Conservation (phyloP, 2,888 invertebrate species). For the Acrobasis suavella region DNA sequence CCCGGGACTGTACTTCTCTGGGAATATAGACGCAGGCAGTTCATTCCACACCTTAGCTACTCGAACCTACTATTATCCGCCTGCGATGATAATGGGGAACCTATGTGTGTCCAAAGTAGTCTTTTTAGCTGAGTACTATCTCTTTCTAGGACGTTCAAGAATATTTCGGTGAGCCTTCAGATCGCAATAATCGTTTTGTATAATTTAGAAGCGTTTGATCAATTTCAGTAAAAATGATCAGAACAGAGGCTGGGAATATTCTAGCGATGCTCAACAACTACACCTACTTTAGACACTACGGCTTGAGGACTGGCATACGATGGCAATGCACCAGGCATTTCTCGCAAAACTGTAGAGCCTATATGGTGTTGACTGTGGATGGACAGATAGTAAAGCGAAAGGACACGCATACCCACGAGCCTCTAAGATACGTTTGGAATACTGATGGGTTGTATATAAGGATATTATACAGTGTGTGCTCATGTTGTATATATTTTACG, state of each 20-base stretch:
- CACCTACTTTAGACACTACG: constrained; percentile 38
- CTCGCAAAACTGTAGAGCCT: constrained; percentile 35
- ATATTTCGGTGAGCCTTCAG: too few relatives aligned
- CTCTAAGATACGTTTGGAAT: constrained; percentile 22
- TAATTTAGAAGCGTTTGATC: not conserved
- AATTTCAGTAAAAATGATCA: constrained; percentile 35
- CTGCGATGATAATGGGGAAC: too few relatives aligned
- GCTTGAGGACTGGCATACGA: constrained; percentile 33
- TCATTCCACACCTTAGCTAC: too few relatives aligned
- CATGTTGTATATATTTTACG: not conserved
- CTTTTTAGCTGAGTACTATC: too few relatives aligned
- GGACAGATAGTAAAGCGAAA: constrained; percentile 35
- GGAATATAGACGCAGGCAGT: too few relatives aligned
- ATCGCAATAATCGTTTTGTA: not conserved
- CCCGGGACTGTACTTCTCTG: too few relatives aligned
- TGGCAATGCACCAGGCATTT: constrained; percentile 43
- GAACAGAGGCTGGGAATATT: constrained; percentile 31
- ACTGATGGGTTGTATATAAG: constrained; percentile 21
- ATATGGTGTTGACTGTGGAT: constrained; percentile 33
- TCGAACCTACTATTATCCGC: too few relatives aligned
- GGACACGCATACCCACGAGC: constrained; percentile 39
- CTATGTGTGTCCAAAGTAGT: too few relatives aligned
- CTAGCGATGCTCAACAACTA: constrained; percentile 35
- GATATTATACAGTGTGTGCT: not conserved
- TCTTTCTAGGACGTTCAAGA: too few relatives aligned